Base-by-base conservation (phyloP, 2,888 invertebrate genomes). In the Coremacera marginata region DNA sequence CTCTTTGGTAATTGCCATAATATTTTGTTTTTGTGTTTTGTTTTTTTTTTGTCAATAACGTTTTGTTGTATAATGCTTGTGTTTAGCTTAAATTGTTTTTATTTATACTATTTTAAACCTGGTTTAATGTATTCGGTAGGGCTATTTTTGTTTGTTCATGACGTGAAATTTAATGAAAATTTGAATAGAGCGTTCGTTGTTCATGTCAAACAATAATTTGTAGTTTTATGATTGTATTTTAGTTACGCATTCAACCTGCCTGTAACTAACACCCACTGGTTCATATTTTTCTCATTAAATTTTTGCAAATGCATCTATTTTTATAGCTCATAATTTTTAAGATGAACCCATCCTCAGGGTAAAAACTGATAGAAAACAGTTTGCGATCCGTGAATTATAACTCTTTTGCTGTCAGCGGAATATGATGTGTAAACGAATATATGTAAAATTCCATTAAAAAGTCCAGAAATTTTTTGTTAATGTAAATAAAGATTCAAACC, bases 1-100 rank as follows among this genome's bases (percentile, higher is more conserved):
- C 51, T 51, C 22, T 52, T 52, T 51, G 44, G 34, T 73, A 73
- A 73, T 73, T 73, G 62, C 34, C 62, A 65, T 73, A 51, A 65
- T 73, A 34, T 63, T 49, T 62, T 31, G 3, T 65, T 51, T 3
- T 14, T 44, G 34, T 57, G 16, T 37, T 71, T 34, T 34, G 55
- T n/a, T 9, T 14, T 52, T 57, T 51, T 16, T 27, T n/a, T 70
- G 8, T 55, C 19, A 49, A 16, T 49, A 22, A 5, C 37, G 67
- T 67, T 67, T 65, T 65, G n/a, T 65, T 37, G 65, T 9, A n/a
- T 19, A 55, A 22, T 22, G 57, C 37, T 67, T 25, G 37, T 44
- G 37, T 49, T 60, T 11, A 25, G n/a, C 25, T 60, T 60, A 19
- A 11, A 22, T 19, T 60, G 8, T 25, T 25, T 25, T 60, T 60